Evolutionary conservation across 2,113 vertebrate genomes (phyloP).

Genomic region (Triplophysa siluroides): DNA sequence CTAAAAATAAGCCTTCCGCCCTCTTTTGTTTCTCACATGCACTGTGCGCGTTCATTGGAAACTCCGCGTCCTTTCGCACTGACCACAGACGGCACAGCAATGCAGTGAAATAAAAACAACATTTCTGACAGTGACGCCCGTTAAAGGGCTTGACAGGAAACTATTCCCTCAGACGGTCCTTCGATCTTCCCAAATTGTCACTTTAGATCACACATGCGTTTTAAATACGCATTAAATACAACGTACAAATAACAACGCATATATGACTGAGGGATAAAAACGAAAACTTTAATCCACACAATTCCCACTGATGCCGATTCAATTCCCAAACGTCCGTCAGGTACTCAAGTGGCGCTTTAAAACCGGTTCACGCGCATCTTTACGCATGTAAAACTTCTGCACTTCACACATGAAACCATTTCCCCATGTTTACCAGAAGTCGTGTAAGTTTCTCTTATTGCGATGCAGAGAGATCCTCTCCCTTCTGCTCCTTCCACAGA

Average conservation of each 20-base stretch:
- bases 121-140: conserved; percentile 10
- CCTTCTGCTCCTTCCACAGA: neutral
- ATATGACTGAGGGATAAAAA: neutral
- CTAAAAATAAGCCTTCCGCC: conserved; percentile 19
- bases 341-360: neutral
- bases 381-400: neutral
- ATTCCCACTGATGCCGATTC: neutral
- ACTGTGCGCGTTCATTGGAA: neutral
- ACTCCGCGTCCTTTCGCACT: neutral
- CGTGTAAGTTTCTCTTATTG: neutral
- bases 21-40: conserved; percentile 5
- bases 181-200: conserved; percentile 61
- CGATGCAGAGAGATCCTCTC: conserved; percentile 17
- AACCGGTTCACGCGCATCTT: no score
- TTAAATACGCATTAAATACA: conserved; percentile 39
- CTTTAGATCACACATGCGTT: conserved; percentile 48
- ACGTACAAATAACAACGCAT: neutral
- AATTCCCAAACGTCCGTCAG: neutral
- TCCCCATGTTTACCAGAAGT: neutral
- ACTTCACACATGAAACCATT: neutral
- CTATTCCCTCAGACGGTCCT: conserved; percentile 53
- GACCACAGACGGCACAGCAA: neutral
- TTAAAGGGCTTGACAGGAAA: conserved; percentile 55
- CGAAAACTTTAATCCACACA: neutral
- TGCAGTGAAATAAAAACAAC: conserved; percentile 5